These are phyloP conservation scores for Theocolax elegans DNA, from an alignment of 1,140 invertebrate genomes.

Conservation along the genomic window DNA sequence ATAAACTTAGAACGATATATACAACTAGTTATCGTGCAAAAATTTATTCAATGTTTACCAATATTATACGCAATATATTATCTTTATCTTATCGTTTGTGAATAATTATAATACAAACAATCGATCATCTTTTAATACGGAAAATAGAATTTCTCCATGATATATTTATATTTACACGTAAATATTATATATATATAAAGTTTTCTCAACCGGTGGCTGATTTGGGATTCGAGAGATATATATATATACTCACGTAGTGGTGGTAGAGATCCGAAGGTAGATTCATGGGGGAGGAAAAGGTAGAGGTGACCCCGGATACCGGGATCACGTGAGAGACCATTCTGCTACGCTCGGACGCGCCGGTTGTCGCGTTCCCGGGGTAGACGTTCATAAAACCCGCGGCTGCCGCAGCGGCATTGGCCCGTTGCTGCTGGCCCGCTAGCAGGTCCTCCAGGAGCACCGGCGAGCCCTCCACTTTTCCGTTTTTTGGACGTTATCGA, in stretches of 20 bases:
- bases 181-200: no score
- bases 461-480: constrained; percentile 52
- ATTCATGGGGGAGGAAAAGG: constrained; percentile 29
- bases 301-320: constrained; percentile 54
- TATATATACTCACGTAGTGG: constrained; percentile 23
- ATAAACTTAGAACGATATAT: constrained; percentile 5
- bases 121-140: constrained; percentile 26
- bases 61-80: no score
- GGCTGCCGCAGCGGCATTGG: constrained; percentile 52
- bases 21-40: constrained; percentile 31
- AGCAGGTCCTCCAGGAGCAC: constrained; percentile 50
- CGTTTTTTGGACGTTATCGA: neutral
- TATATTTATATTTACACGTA: no score
- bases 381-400: constrained; percentile 58
- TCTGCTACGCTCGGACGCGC: constrained; percentile 47
- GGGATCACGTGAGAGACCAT: constrained; percentile 60
- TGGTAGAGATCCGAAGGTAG: constrained; percentile 36
- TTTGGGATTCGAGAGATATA: no score
- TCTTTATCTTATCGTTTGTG: constrained; percentile 26
- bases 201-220: no score
- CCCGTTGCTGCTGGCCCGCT: constrained; percentile 41
- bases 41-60: constrained; percentile 40
- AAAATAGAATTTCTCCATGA: constrained; percentile 19
- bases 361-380: constrained; percentile 13
- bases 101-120: constrained; percentile 38